These are phyloP conservation scores for Dascillus cervinus DNA, from an alignment of 2,888 invertebrate genomes.

Conservation along the genomic window DNA sequence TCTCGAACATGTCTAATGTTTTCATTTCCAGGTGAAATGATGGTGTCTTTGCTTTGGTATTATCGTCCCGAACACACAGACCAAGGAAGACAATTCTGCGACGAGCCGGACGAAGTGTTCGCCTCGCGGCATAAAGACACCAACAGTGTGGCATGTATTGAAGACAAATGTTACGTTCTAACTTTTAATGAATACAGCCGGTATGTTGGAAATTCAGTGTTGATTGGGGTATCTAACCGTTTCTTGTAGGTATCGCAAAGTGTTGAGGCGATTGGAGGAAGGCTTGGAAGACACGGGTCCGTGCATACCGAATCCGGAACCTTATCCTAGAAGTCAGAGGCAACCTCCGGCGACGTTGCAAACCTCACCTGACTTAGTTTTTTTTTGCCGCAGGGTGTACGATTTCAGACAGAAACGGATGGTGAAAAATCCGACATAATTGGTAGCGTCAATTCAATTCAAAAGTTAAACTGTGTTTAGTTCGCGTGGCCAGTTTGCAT, in stretches of 20 bases:
- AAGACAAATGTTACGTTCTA: conserved; percentile 94
- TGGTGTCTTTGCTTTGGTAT: conserved; percentile 95
- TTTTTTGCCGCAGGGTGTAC: conserved; percentile 91
- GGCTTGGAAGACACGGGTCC: conserved; percentile 61
- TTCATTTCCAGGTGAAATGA: conserved; percentile 76
- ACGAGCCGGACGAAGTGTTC: conserved; percentile 88
- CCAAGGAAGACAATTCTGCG: conserved; percentile 69
- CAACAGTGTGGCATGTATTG: conserved; percentile 94
- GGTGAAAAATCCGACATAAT: conserved; percentile 42
- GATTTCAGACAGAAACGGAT: conserved; percentile 86
- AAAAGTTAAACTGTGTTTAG: too few relatives aligned
- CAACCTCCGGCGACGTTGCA: conserved; percentile 58
- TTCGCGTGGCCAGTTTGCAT: too few relatives aligned
- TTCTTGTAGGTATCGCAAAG: conserved; percentile 70
- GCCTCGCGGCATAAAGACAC: conserved; percentile 93
- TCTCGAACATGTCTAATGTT: too few relatives aligned
- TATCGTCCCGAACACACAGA: conserved; percentile 97
- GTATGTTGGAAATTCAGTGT: conserved; percentile 57
- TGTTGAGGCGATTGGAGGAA: conserved; percentile 70
- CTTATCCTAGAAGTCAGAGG: conserved; percentile 49
- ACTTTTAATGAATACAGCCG: conserved; percentile 96
- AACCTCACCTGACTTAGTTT: conserved; percentile 75
- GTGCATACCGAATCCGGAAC: conserved; percentile 65
- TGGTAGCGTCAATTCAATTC: too few relatives aligned
- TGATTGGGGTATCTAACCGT: too few relatives aligned